These are phyloP conservation scores for Parnassius orleans DNA, from an alignment of 2,888 invertebrate species.

Conservation along the genomic window DNA sequence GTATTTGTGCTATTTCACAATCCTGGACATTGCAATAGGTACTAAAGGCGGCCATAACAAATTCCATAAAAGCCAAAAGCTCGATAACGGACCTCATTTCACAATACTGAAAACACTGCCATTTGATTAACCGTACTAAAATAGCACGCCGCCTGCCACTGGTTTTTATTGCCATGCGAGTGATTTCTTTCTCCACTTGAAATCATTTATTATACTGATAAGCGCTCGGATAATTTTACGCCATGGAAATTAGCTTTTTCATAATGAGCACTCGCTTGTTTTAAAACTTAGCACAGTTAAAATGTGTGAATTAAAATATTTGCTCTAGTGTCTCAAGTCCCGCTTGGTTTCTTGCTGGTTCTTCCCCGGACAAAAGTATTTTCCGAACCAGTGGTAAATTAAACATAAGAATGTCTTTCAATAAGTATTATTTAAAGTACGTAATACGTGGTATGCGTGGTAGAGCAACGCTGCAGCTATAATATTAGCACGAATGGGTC, in stretches of 20 bases:
- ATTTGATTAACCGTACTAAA: slow-evolving; percentile 31
- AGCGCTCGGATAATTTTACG: slow-evolving; percentile 68
- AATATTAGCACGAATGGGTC: too few relatives aligned
- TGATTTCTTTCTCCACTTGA: slow-evolving; percentile 44
- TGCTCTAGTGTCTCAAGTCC: too few relatives aligned
- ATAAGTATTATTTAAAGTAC: too few relatives aligned
- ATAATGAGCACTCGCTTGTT: background rate
- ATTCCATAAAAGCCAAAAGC: slow-evolving; percentile 42
- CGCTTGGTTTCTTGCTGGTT: too few relatives aligned
- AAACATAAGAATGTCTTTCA: too few relatives aligned
- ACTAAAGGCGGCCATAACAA: slow-evolving; percentile 32
- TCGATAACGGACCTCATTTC: slow-evolving; percentile 46
- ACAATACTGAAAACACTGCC: slow-evolving; percentile 31
- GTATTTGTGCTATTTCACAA: slow-evolving; percentile 25
- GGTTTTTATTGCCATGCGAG: slow-evolving; percentile 45
- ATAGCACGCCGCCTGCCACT: slow-evolving; percentile 24
- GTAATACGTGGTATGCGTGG: too few relatives aligned
- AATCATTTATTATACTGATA: slow-evolving; percentile 63
- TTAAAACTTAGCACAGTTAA: too few relatives aligned
- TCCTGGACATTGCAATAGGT: slow-evolving; percentile 3
- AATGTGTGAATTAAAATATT: too few relatives aligned
- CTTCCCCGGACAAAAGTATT: too few relatives aligned
- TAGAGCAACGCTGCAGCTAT: too few relatives aligned
- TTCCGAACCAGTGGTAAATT: too few relatives aligned
- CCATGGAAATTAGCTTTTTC: slow-evolving; percentile 50